phyloP scores from a whole-genome alignment of 2,888 invertebrate species.

The Agrilus mali region DNA sequence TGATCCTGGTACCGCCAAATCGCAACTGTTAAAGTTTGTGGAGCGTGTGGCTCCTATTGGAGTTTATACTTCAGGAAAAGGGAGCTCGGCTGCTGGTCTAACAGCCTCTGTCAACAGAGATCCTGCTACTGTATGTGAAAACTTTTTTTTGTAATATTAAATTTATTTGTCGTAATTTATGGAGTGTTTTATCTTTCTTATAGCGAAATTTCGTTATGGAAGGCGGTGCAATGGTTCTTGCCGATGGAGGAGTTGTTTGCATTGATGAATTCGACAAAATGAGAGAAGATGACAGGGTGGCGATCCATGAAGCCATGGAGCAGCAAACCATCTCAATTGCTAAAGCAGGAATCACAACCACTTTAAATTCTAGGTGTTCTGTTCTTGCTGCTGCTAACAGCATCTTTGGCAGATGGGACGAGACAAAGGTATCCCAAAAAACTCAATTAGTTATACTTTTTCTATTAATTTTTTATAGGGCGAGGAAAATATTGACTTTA shows the following conservation, averaged over 20 bases:
- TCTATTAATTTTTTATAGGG: constrained; percentile 37
- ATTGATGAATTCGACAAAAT: constrained; percentile 99
- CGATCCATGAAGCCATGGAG: constrained; percentile 99
- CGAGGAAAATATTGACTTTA: constrained; percentile 96
- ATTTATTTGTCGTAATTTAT: neutral
- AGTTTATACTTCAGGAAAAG: constrained; percentile 98
- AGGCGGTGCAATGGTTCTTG: constrained; percentile 98
- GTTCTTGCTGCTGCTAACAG: constrained; percentile 99
- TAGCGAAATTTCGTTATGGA: constrained; percentile 95
- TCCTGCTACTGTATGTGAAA: constrained; percentile 65
- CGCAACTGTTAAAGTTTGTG: constrained; percentile 93
- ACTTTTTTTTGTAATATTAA: constrained; percentile 1
- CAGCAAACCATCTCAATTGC: constrained; percentile 99
- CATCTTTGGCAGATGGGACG: constrained; percentile 97
- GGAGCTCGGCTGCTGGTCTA: constrained; percentile 96
- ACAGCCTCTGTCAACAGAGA: constrained; percentile 96
- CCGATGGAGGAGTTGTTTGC: constrained; percentile 98
- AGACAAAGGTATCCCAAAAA: constrained; percentile 52
- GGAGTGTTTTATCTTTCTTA: constrained; percentile 13
- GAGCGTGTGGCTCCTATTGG: constrained; percentile 89
- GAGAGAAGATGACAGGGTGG: constrained; percentile 97
- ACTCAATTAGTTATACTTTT: too few species aligned
- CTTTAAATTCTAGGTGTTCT: constrained; percentile 94
- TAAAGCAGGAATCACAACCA: constrained; percentile 98
- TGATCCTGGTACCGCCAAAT: constrained; percentile 99